Evolutionary conservation across 2,797 vertebrate genomes (phyloP).

Genomic region (Pteronotus mesoamericanus): DNA sequence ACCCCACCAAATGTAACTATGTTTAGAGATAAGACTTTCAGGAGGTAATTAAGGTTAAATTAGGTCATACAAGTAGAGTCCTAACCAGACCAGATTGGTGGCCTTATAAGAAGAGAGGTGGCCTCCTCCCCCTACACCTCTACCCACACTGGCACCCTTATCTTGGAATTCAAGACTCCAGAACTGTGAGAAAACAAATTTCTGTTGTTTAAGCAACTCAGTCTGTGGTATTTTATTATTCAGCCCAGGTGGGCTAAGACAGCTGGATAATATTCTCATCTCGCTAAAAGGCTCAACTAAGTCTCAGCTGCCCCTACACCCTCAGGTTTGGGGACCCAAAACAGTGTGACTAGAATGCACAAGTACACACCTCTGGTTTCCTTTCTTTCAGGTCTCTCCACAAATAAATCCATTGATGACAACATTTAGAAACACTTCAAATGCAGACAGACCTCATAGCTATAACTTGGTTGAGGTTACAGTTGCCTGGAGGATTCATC

Average conservation of each 20-base stretch:
- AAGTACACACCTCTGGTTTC: not conserved
- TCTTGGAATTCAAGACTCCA: not conserved
- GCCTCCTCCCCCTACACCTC: not conserved
- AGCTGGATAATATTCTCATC: not conserved
- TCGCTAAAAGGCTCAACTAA: not conserved
- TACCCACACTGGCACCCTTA: not conserved
- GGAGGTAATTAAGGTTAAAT: not conserved
- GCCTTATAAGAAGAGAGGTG: not conserved
- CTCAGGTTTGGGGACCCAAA: no score
- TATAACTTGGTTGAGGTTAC: not conserved
- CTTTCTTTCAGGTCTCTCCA: not conserved
- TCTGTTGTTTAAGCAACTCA: not conserved
- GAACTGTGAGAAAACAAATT: not conserved
- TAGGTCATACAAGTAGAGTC: not conserved
- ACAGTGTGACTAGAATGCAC: not conserved
- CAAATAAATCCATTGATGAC: not conserved
- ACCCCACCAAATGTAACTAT: not conserved
- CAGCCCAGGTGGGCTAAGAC: not conserved
- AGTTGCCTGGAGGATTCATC: not conserved
- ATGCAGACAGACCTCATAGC: not conserved
- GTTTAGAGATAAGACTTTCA: not conserved
- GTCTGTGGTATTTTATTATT: not conserved
- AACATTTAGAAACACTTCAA: not conserved
- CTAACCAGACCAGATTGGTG: not conserved
- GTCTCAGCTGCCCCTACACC: not conserved